Evolutionary conservation across 1,140 invertebrate genomes (phyloP).

Genomic region (Capitella teleta): DNA sequence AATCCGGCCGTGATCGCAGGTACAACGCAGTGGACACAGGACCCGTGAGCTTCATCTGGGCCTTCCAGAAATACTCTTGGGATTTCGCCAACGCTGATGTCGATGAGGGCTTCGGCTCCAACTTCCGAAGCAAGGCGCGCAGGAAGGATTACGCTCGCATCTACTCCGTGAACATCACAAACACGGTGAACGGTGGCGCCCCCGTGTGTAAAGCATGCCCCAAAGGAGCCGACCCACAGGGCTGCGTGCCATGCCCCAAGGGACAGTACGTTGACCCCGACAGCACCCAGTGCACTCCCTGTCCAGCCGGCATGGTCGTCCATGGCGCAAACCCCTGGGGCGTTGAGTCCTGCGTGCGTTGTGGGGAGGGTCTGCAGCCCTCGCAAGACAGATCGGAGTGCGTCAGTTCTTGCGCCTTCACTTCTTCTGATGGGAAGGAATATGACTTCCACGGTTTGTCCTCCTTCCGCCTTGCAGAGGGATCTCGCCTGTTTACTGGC

Average conservation of each 20-base stretch:
- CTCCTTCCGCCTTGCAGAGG: too few relatives aligned
- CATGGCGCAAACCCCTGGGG: slow-evolving; percentile 42
- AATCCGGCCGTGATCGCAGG: neutral
- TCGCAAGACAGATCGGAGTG: slow-evolving; percentile 20
- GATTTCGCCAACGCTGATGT: slow-evolving; percentile 17
- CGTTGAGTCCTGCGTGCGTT: slow-evolving; percentile 44
- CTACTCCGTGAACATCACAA: slow-evolving; percentile 50
- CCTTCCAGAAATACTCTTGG: slow-evolving; percentile 46
- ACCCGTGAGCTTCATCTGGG: slow-evolving; percentile 48
- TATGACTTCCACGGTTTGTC: too few relatives aligned
- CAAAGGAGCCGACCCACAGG: slow-evolving; percentile 29
- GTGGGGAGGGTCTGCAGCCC: slow-evolving; percentile 40
- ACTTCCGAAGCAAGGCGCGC: neutral
- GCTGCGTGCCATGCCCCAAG: slow-evolving; percentile 45
- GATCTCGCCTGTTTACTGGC: slow-evolving; percentile 43
- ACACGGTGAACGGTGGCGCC: slow-evolving; percentile 51
- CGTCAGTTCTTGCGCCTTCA: slow-evolving; percentile 28
- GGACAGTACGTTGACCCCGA: slow-evolving; percentile 44
- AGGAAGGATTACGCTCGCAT: slow-evolving; percentile 28
- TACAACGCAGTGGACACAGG: slow-evolving; percentile 32
- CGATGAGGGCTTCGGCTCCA: slow-evolving; percentile 8
- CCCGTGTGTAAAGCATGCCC: slow-evolving; percentile 47
- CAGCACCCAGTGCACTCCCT: slow-evolving; percentile 31
- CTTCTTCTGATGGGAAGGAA: slow-evolving; percentile 18
- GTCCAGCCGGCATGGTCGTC: slow-evolving; percentile 46